Percentiles rank a stretch among this genome's conserved stretches.
phyloP scores from a whole-genome alignment of 2,113 vertebrate genomes.

The Guaruba guarouba region DNA sequence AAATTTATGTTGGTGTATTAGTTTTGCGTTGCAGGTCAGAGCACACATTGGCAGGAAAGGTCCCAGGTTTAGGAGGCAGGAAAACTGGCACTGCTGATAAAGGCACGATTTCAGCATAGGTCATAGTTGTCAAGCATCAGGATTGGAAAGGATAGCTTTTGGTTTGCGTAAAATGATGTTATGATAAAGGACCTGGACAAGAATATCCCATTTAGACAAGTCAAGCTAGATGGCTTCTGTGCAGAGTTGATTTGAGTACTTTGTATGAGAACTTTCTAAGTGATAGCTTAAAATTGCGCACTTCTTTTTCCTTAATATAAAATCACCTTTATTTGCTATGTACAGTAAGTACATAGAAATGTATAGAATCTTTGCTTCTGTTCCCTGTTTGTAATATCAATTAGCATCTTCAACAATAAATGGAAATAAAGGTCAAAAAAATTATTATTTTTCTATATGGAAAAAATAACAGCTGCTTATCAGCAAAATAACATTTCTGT shows the following conservation, averaged over 20 bases:
- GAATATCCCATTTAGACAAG: neutral
- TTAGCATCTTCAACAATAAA: neutral
- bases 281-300: neutral
- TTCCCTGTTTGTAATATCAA: neutral
- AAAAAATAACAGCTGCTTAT: neutral
- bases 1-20: neutral
- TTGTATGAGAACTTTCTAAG: neutral
- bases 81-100: conserved; percentile 38
- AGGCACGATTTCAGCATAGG: neutral
- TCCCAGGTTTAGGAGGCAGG: neutral
- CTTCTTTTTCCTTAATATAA: neutral
- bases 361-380: neutral
- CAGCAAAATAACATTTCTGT: neutral
- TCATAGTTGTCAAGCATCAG: neutral
- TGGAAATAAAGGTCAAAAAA: neutral
- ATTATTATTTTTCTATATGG: neutral
- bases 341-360: neutral
- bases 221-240: neutral
- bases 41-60: neutral
- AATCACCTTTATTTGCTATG: neutral
- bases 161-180: neutral
- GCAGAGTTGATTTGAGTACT: neutral
- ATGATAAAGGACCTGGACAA: neutral
- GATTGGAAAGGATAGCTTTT: neutral
- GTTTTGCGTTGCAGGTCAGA: conserved; percentile 15